Conservation (phyloP, 2,888 invertebrate species). For the Caenorhabditis angaria region DNA sequence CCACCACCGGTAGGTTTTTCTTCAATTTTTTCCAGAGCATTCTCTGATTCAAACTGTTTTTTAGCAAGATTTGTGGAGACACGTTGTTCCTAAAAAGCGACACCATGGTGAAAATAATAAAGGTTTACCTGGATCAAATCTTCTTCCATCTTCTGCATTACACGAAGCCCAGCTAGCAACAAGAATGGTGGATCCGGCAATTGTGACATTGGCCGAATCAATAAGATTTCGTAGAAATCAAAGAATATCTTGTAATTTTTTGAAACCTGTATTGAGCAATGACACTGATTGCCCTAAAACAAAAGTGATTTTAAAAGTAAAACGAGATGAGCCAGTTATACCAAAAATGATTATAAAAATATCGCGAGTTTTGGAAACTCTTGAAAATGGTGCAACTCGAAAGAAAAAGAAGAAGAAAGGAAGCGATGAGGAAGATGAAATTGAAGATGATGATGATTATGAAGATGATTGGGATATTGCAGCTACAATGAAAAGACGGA, state of each 20-base stretch:
- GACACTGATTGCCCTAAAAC: conserved; percentile 44
- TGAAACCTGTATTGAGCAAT: conserved; percentile 21
- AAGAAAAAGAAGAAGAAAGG: conserved; percentile 23
- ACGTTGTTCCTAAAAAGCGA: conserved; percentile 38
- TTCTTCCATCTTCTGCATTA: conserved; percentile 24
- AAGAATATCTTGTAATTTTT: conserved; percentile 24
- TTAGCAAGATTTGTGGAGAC: conserved; percentile 36
- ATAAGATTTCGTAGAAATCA: conserved; percentile 32
- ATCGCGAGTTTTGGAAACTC: conserved; percentile 1
- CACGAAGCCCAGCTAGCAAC: conserved; percentile 25
- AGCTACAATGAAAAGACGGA: no score
- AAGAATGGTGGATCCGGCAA: conserved; percentile 19
- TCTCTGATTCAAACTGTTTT: neutral
- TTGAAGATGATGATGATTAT: conserved; percentile 43
- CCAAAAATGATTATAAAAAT: conserved; percentile 49
- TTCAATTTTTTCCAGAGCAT: no score
- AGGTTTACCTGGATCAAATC: conserved; percentile 20
- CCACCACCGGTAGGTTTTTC: neutral
- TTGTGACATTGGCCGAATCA: conserved; percentile 44
- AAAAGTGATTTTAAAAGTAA: conserved; percentile 19
- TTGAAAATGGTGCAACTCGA: conserved; percentile 4
- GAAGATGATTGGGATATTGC: conserved; percentile 38
- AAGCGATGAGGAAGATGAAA: conserved; percentile 44
- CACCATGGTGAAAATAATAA: conserved; percentile 18
- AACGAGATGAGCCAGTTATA: conserved; percentile 20